These are phyloP conservation scores for Sardinella longiceps DNA, from an alignment of 2,797 vertebrate species.

Conservation along the genomic window DNA sequence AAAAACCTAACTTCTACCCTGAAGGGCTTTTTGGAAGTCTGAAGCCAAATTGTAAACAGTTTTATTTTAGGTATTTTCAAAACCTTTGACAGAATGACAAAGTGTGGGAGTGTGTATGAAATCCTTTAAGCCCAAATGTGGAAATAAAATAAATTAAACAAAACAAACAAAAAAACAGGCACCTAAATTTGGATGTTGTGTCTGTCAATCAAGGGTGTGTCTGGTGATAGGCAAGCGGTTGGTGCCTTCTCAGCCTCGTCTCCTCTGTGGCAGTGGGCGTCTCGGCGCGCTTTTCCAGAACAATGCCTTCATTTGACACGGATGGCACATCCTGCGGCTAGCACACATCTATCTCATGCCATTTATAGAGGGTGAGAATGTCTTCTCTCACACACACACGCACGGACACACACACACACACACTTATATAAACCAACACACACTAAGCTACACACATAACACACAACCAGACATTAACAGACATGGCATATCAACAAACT, in stretches of 20 bases:
- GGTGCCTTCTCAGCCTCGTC: neutral
- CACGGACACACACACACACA: neutral
- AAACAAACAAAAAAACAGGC: neutral
- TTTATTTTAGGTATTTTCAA: neutral
- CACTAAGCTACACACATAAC: neutral
- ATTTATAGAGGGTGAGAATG: neutral
- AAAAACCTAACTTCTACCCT: neutral
- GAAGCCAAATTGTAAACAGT: neutral
- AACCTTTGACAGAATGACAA: neutral
- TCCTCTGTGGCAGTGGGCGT: neutral
- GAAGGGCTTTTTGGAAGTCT: neutral
- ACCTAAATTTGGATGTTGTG: neutral
- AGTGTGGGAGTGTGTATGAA: neutral
- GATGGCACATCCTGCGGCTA: neutral
- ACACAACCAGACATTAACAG: neutral
- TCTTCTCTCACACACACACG: neutral
- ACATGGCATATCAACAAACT: neutral
- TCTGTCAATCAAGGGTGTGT: constrained; percentile 6
- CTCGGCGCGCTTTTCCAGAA: neutral
- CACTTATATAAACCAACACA: neutral
- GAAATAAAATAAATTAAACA: neutral
- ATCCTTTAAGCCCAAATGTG: neutral
- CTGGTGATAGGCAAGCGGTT: neutral
- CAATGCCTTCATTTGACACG: neutral
- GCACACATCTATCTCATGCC: neutral